Conservation (phyloP, 2,888 invertebrate genomes). For the Drosophila greeni region DNA sequence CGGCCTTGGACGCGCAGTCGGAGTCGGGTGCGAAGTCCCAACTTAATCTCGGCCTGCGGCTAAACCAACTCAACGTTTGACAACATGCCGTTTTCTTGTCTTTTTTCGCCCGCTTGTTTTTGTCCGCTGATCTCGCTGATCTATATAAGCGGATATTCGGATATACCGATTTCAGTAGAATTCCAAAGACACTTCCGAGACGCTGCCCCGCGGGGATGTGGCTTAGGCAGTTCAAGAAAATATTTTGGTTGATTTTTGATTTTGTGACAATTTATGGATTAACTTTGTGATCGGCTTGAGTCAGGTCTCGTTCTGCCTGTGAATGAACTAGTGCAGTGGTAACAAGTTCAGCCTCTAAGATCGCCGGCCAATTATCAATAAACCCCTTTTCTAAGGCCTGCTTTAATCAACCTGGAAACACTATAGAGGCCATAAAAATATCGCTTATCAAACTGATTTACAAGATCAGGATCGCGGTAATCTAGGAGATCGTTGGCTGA, state of each 20-base stretch:
- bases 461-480: slow-evolving; percentile 16
- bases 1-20: neutral
- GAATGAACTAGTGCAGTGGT: slow-evolving; percentile 38
- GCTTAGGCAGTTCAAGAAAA: slow-evolving; percentile 62
- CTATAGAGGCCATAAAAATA: slow-evolving; percentile 1
- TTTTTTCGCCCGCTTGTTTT: slow-evolving; percentile 37
- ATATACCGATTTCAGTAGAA: slow-evolving; percentile 63
- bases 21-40: slow-evolving; percentile 16
- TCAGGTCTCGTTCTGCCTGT: slow-evolving; percentile 28
- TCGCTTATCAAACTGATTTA: slow-evolving; percentile 18
- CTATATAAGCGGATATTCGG: slow-evolving; percentile 72
- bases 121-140: slow-evolving; percentile 54
- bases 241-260: slow-evolving; percentile 74
- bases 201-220: slow-evolving; percentile 23
- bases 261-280: slow-evolving; percentile 70
- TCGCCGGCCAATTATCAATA: neutral
- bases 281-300: slow-evolving; percentile 61
- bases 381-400: neutral
- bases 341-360: neutral
- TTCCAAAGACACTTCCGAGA: slow-evolving; percentile 14
- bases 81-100: slow-evolving; percentile 66
- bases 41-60: slow-evolving; percentile 59
- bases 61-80: slow-evolving; percentile 65
- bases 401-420: neutral
- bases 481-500: slow-evolving; percentile 10